A percentile compares a stretch with the other conserved stretches of the same genome.
These are phyloP conservation scores for Lobophora halterata DNA, from an alignment of 2,888 invertebrate genomes.

Conservation along the genomic window DNA sequence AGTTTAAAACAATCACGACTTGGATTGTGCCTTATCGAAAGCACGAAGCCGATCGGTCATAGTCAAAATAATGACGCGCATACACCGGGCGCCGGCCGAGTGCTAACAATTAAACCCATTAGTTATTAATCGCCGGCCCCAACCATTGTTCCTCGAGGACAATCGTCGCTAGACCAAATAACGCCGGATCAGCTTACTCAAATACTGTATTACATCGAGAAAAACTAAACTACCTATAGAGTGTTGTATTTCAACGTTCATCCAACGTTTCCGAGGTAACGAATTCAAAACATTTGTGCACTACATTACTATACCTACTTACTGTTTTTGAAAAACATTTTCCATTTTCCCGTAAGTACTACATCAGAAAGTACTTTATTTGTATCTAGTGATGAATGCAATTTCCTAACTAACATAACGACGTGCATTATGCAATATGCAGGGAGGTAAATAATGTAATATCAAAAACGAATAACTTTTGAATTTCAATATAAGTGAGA, in stretches of 20 bases:
- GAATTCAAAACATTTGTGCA: constrained; percentile 27
- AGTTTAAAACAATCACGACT: constrained; percentile 50
- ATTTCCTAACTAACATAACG: constrained; percentile 12
- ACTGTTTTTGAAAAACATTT: constrained; percentile 4
- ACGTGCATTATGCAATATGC: constrained; percentile 24
- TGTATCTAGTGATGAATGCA: not conserved
- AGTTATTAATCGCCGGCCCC: constrained; percentile 67
- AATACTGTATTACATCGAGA: constrained; percentile 49
- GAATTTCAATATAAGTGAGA: constrained; percentile 49
- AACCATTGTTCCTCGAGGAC: constrained; percentile 71
- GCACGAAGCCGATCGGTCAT: constrained; percentile 68
- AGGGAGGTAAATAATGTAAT: constrained; percentile 44
- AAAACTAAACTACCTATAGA: constrained; percentile 50
- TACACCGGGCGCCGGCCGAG: constrained; percentile 42
- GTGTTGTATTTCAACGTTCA: constrained; percentile 53
- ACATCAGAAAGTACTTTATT: constrained; percentile 3
- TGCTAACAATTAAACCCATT: constrained; percentile 71
- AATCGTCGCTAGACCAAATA: constrained; percentile 78
- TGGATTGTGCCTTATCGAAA: constrained; percentile 67
- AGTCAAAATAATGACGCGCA: constrained; percentile 73
- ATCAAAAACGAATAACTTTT: constrained; percentile 46
- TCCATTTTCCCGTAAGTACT: constrained; percentile 9
- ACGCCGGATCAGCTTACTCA: constrained; percentile 58
- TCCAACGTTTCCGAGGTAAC: constrained; percentile 43
- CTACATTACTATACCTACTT: too few species aligned